Evolutionary conservation across 2,888 invertebrate species (phyloP).

Genomic region (Cacoxenus indagator): DNA sequence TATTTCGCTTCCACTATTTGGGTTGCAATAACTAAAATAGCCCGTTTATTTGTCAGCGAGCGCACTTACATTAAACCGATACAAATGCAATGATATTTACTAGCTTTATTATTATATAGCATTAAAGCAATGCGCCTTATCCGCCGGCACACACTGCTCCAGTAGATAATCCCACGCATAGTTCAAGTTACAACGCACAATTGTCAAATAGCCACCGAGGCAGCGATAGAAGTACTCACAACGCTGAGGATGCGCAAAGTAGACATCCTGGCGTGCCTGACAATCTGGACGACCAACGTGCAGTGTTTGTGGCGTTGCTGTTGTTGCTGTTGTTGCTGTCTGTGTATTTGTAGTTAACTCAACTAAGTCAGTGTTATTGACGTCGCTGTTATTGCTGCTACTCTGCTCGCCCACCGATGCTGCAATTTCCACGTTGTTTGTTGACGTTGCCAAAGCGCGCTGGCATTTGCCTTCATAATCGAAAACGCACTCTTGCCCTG

Average conservation of each 20-base stretch:
- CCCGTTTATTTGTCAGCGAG: constrained; percentile 2
- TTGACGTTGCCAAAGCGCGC: background rate
- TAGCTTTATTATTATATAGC: constrained; percentile 27
- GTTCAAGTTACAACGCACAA: constrained; percentile 56
- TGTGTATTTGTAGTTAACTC: constrained; percentile 40
- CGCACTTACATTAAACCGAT: constrained; percentile 56
- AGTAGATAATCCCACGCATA: constrained; percentile 55
- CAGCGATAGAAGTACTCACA: constrained; percentile 63
- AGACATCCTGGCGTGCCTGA: constrained; percentile 30
- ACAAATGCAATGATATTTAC: constrained; percentile 41
- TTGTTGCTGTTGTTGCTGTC: background rate
- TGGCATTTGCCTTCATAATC: constrained; percentile 50
- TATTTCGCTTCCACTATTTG: constrained; percentile 33
- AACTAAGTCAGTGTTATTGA: background rate
- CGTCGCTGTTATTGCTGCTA: background rate
- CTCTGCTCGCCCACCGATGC: background rate
- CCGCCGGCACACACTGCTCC: constrained; percentile 47
- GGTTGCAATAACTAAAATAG: constrained; percentile 10
- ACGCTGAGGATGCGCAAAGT: constrained; percentile 51
- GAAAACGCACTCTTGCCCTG: constrained; percentile 48
- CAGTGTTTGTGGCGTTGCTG: background rate
- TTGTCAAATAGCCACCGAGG: constrained; percentile 52
- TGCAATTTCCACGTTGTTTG: background rate
- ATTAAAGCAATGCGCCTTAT: constrained; percentile 47
- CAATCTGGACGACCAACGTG: constrained; percentile 23